Base-by-base conservation (phyloP, 1,140 invertebrate species). In the Ceratina calcarata region DNA sequence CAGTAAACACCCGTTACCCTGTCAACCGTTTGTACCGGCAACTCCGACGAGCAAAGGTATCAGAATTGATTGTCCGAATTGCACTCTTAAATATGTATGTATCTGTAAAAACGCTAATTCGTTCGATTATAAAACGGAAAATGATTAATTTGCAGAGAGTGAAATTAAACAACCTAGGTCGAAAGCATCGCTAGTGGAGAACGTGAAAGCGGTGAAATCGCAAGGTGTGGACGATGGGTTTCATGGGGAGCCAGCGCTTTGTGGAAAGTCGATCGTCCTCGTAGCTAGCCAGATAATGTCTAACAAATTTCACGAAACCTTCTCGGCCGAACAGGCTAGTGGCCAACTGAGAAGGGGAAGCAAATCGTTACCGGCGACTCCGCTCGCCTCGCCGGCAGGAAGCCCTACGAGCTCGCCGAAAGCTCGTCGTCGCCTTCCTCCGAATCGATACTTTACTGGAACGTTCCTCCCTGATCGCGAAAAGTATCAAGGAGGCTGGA, bases 261-360 rank as follows among this genome's bases (percentile, higher is more conserved):
- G 96, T 80, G 95, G 95, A 68, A 95, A 93, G 78, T 96, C 96
- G 2, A 95, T 96, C 49, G 94, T 96, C 78, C 94, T 94, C 86
- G 95, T 97, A 64, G 96, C 96, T 0, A 94, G 95, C 84, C 94
- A 96, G 89, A 96, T 96, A 93, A 95, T 96, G 89, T 94, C 94
- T 15, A 93, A 89, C 71, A 94, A 93, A 82, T 83, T 89, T 13
- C 80, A 86, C n/a, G 91, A 91, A 51, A 51, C 77, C 7, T 78
- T 72, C 0, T 57, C 81, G 2, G 58, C 86, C 51, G 87, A 89
- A 62, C 70, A 86, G 18, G 62, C 68, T 8, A 86, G 76, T 7
- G 84, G 84, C 4, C 61, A 85, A 2, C 87, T 90, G 20, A 86
- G 84, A 15, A 89, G 88, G 18, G 91, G 94, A 37, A 96, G 95